phyloP scores from a whole-genome alignment of 2,888 invertebrate genomes.

The Pogonocherus hispidulus region DNA sequence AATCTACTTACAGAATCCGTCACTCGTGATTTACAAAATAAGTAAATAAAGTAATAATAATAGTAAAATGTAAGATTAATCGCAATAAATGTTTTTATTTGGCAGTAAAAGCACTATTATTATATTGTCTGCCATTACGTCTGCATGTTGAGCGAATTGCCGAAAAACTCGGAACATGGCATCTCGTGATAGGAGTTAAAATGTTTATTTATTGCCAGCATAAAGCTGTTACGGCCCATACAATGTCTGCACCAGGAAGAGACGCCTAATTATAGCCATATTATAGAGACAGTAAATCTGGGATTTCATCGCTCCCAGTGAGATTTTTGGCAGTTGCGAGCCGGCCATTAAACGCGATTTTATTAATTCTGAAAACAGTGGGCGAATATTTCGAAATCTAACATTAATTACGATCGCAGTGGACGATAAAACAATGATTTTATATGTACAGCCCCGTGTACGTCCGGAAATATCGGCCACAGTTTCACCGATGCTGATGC shows the following conservation, averaged over 20 bases:
- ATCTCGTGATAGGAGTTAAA: background rate
- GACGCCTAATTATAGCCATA: background rate
- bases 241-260: conserved; percentile 5
- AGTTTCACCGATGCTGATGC: no score
- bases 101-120: no score
- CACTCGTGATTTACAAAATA: no score
- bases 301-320: background rate
- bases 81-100: no score
- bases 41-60: no score
- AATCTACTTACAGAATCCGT: no score
- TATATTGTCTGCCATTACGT: no score
- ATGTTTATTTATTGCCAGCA: conserved; percentile 1
- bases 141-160: no score
- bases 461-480: no score
- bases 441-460: background rate
- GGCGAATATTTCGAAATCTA: conserved; percentile 6
- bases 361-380: conserved; percentile 12
- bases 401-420: background rate
- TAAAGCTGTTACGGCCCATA: conserved; percentile 6
- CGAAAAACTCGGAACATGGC: background rate
- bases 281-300: background rate
- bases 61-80: no score
- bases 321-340: conserved; percentile 6
- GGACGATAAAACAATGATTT: background rate
- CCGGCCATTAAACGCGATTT: background rate